Base-by-base conservation (phyloP, 2,797 vertebrate genomes). In the Takifugu rubripes region DNA sequence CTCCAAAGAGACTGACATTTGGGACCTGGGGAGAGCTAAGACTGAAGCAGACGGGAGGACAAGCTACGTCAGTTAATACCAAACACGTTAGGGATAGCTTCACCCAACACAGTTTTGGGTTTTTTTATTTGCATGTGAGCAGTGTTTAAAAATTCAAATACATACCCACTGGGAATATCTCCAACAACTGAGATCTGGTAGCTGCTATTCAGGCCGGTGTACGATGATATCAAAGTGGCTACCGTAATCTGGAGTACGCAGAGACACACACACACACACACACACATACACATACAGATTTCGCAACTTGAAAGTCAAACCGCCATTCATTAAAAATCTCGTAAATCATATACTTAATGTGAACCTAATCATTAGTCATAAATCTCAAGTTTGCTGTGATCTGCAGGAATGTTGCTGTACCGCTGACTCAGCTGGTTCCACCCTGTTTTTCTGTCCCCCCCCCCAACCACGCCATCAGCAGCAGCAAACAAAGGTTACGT, bases 111-210 rank as follows among this genome's bases (percentile, higher is more conserved):
- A 24, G 9, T 25, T 48, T n/a, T 46, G 21, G 21, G 1, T 21
- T 21, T 21, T 21, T 21, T 21, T 21, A 21, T 46, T n/a, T 21
- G 11, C 9, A 17, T 46, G 12, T 11, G 31, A 44, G 17, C 6
- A 25, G 21, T 48, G 46, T 48, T 61, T 3, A 9, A 33, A 33
- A 53, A 16, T 26, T 25, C 2, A 55, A 48, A 55, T 63, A 70
- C 95, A 93, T 64, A 99, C 96, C 96, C 95, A 5, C 90, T 88
- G 14, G 96, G 95, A 68, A 99, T 97, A 56, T 91, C 61, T 52
- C 95, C 96, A 71, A 99, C 96, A 24, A 96, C 90, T 0, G 91
- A 89, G 77, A 98, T 84, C 1, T 72, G 74, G 78, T 92, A 97
- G 59, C 75, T 91, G 25, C 29, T 27, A 0, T 88, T 83, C 49